phyloP scores from a whole-genome alignment of 2,797 vertebrate species.

The Hippoglossus hippoglossus region DNA sequence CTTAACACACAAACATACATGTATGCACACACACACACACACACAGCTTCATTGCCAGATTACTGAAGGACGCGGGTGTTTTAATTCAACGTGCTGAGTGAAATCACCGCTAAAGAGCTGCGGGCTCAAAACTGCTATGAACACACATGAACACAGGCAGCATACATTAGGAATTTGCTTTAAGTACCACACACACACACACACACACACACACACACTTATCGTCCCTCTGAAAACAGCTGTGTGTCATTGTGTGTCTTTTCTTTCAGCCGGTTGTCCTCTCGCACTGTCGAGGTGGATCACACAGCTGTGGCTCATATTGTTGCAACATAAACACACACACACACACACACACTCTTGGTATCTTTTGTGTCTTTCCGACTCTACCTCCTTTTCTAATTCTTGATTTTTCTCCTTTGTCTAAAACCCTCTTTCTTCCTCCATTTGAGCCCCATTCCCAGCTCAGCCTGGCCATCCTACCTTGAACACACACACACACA shows the following conservation, averaged over 20 bases:
- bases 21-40: conserved; percentile 13
- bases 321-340: conserved; percentile 48
- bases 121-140: conserved; percentile 17
- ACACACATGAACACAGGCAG: neutral
- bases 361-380: conserved; percentile 4
- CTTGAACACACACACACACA: conserved; percentile 24
- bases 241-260: conserved; percentile 57
- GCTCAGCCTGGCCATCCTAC: conserved; percentile 68
- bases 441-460: conserved; percentile 67
- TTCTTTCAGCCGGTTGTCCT: conserved; percentile 67
- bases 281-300: conserved; percentile 52
- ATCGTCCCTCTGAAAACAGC: conserved; percentile 56
- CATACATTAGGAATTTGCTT: conserved; percentile 10
- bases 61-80: conserved; percentile 35
- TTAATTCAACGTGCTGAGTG: conserved; percentile 36
- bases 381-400: conserved; percentile 21
- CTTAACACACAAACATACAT: neutral
- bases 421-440: conserved; percentile 14
- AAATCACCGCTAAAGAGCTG: conserved; percentile 52
- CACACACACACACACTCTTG: conserved; percentile 30
- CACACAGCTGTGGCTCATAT: conserved; percentile 71
- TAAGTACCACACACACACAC: neutral
- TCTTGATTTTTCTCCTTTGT: conserved; percentile 12
- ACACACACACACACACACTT: conserved; percentile 12
- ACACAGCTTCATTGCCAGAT: conserved; percentile 35